Conservation (phyloP, 2,888 invertebrate genomes). For the Lasioglossum malachurum region DNA sequence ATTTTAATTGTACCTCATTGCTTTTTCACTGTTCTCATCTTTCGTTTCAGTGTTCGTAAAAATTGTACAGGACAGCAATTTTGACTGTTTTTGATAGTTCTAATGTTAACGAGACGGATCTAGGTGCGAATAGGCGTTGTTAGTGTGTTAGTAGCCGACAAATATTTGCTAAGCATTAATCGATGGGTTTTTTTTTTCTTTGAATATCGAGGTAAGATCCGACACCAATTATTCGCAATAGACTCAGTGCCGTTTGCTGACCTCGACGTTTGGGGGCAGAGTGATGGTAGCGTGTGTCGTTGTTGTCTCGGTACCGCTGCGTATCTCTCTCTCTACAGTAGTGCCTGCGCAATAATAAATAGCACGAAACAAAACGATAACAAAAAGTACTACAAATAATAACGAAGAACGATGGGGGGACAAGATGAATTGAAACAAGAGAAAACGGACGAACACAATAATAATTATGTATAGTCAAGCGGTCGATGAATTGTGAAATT, state of each 20-base stretch:
- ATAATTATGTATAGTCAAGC: background rate
- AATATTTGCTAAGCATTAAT: slow-evolving; percentile 64
- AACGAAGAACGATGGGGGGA: background rate
- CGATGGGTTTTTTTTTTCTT: background rate
- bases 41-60: background rate
- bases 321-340: slow-evolving; percentile 83
- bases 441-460: slow-evolving; percentile 39
- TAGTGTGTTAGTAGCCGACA: slow-evolving; percentile 43
- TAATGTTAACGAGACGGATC: slow-evolving; percentile 16
- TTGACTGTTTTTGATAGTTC: background rate
- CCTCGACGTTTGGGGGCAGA: slow-evolving; percentile 84
- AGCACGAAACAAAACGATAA: slow-evolving; percentile 64
- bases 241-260: slow-evolving; percentile 77
- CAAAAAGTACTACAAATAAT: slow-evolving; percentile 52
- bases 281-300: slow-evolving; percentile 84
- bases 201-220: slow-evolving; percentile 70
- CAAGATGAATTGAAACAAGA: background rate
- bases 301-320: slow-evolving; percentile 83
- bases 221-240: slow-evolving; percentile 67
- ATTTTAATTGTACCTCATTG: background rate
- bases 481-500: slow-evolving; percentile 16
- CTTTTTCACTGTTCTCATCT: background rate
- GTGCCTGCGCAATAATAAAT: slow-evolving; percentile 81
- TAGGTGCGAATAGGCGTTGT: slow-evolving; percentile 18
- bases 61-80: background rate